A percentile compares a stretch with the other conserved stretches of the same genome.
phyloP scores from a whole-genome alignment of 2,113 vertebrate genomes.

The Heterocephalus glaber region DNA sequence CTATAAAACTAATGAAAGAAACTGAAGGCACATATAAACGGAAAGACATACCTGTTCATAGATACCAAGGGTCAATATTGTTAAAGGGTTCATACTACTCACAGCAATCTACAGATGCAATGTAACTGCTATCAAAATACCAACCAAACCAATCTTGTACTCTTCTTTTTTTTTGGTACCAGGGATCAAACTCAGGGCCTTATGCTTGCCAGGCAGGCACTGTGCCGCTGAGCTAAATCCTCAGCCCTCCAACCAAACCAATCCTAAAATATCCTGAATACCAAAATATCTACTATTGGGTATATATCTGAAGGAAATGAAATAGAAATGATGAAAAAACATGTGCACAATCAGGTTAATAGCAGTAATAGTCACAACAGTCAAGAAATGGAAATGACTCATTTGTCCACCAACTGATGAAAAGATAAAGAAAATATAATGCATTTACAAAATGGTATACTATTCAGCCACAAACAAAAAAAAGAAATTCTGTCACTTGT shows the following conservation, averaged over 20 bases:
- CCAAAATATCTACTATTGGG: background rate
- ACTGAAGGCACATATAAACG: background rate
- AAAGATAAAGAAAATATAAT: background rate
- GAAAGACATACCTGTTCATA: background rate
- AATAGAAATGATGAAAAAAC: background rate
- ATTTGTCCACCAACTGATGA: background rate
- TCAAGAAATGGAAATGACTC: background rate
- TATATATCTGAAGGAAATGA: background rate
- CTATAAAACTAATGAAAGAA: background rate
- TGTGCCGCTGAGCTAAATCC: no score
- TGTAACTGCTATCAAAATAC: background rate
- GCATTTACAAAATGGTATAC: background rate
- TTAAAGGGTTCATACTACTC: background rate
- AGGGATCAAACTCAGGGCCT: no score
- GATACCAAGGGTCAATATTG: background rate
- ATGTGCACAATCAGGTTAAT: background rate
- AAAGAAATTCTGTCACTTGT: background rate
- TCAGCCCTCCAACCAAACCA: no score
- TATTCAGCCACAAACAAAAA: background rate
- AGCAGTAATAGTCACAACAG: background rate
- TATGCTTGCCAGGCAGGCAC: no score
- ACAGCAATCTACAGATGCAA: background rate
- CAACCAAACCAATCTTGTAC: no score
- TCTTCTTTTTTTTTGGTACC: no score
- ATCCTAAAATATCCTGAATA: background rate